Base-by-base conservation (phyloP, 92 coral and sea anemone genomes). In the Plumapathes pennacea region DNA sequence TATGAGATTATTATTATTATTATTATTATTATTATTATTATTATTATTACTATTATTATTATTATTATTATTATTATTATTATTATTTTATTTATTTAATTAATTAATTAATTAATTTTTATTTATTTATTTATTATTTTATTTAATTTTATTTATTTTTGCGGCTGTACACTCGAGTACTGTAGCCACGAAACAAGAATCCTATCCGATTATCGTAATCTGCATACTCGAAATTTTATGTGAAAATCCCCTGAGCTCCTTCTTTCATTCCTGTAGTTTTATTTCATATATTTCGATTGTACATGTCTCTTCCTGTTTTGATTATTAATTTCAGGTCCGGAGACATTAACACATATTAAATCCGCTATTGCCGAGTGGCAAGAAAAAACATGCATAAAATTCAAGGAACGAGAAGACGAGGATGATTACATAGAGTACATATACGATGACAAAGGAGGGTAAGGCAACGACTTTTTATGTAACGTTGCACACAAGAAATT, bases 301-400 rank as follows among this genome's bases (percentile, higher is more conserved):
- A 22, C 3, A 9, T 32, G 22, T 47, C 54, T 3, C 27, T 47
- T 32, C 5, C 3, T n/a, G n/a, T n/a, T 36, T 36, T 8, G n/a
- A 24, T 2, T 10, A 10, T 42, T 3, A 20, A n/a, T 30, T 56
- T 10, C 69, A 72, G 79, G 58, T 5, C 50, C 29, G 24, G 19
- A 12, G 12, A 72, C 51, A 55, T 50, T 48, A 24, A 25, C 20
- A 14, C 28, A 34, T 36, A 61, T 72, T 21, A 61, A 46, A 20
- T 54, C 71, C 26, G 79, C 79, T 13, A 72, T 72, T 15, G 42
- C 60, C 5, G 79, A 72, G 22, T 72, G 79, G 79, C 58, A 61
- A 20, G 26, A 54, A 15, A 61, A 42, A 32, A 19, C 62, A 20
- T 72, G 79, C 30, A 40, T 72, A 24, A 32, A 21, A 29, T 60